phyloP scores from a whole-genome alignment of 2,113 vertebrate genomes.

The Odocoileus hemionus region DNA sequence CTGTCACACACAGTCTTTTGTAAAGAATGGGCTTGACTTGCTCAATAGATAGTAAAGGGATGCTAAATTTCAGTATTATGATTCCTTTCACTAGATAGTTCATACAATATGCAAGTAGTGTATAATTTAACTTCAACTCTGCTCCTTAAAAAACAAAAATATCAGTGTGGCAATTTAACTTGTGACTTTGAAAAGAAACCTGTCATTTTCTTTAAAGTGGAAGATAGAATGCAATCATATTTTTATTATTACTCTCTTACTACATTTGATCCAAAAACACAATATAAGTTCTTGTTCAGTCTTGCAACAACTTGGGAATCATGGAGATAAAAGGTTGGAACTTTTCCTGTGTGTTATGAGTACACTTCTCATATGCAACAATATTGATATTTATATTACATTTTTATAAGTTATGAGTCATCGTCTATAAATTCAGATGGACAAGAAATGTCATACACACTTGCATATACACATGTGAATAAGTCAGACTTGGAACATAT shows the following conservation, averaged over 20 bases:
- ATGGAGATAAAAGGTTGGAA: not conserved
- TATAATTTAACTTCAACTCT: not conserved
- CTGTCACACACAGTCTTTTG: not conserved
- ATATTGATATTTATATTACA: not conserved
- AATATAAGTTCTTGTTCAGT: not conserved
- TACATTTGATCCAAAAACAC: not conserved
- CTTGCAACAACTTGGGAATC: not conserved
- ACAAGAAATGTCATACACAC: not conserved
- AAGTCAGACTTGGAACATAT: not conserved
- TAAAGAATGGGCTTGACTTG: slow-evolving; percentile 29
- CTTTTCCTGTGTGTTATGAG: not conserved
- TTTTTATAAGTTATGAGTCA: not conserved
- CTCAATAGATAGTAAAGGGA: not conserved
- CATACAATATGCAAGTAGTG: slow-evolving; percentile 30
- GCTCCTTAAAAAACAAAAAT: not conserved
- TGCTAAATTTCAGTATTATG: not conserved
- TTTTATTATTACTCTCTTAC: not conserved
- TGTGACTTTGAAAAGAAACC: slow-evolving; percentile 28
- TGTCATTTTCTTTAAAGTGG: slow-evolving; percentile 48
- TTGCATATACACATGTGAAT: not conserved
- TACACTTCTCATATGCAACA: not conserved
- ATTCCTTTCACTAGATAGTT: not conserved
- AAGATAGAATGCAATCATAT: not conserved
- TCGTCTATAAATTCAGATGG: not conserved
- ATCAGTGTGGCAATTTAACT: not conserved